Evolutionary conservation across 1,140 invertebrate species (phyloP).

Genomic region (Zaprionus vittiger): DNA sequence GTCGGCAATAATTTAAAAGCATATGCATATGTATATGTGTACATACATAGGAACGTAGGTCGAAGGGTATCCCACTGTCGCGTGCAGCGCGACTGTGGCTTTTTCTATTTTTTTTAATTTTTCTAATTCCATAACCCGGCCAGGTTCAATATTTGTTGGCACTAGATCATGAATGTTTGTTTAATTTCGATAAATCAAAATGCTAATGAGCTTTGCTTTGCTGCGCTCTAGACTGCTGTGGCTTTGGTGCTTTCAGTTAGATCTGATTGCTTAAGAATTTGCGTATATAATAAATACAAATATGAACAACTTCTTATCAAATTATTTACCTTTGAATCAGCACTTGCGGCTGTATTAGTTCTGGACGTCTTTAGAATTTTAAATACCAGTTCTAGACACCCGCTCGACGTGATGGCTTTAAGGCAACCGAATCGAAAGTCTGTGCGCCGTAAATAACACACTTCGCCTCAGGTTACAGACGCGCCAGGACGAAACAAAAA

Average conservation of each 20-base stretch:
- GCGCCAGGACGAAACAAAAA: conserved; percentile 17
- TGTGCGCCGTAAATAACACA: conserved; percentile 57
- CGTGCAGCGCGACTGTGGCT: no score
- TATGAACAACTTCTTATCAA: conserved; percentile 52
- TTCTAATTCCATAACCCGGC: conserved; percentile 49
- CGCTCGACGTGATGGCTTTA: conserved; percentile 56
- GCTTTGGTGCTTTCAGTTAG: conserved; percentile 8
- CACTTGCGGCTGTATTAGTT: conserved; percentile 30
- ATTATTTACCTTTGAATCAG: conserved; percentile 76
- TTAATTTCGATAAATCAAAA: conserved; percentile 66
- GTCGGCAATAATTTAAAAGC: no score
- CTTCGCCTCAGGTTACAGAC: conserved; percentile 70
- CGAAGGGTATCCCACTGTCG: no score
- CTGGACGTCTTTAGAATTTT: conserved; percentile 56
- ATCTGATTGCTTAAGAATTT: conserved; percentile 53
- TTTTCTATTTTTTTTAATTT: background rate
- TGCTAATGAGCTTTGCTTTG: conserved; percentile 62
- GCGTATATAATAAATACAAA: conserved; percentile 51
- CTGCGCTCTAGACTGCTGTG: conserved; percentile 8
- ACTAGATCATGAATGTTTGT: conserved; percentile 61
- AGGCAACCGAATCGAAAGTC: conserved; percentile 56
- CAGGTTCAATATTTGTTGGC: conserved; percentile 60
- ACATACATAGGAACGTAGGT: no score
- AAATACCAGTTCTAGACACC: conserved; percentile 47
- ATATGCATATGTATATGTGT: no score